phyloP scores from a whole-genome alignment of 2,888 invertebrate species.

The Prosapia bicincta region DNA sequence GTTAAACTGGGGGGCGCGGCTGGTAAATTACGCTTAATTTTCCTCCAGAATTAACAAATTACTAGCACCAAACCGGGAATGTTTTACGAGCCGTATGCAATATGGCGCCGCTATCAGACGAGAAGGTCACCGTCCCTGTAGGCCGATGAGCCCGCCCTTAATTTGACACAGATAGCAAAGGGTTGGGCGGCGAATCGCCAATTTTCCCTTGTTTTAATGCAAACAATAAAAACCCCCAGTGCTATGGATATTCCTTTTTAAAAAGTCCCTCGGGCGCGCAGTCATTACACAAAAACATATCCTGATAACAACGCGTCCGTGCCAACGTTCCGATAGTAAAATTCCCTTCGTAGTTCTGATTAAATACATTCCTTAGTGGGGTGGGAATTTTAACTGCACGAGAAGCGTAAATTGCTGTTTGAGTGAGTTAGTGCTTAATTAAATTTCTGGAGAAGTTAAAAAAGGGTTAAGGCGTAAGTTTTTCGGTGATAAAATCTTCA shows the following conservation, averaged over 20 bases:
- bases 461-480: neutral
- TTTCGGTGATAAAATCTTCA: neutral
- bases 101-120: neutral
- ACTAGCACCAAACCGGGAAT: neutral
- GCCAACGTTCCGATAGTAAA: neutral
- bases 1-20: too few species aligned
- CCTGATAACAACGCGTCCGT: neutral
- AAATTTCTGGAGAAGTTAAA: neutral
- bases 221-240: neutral
- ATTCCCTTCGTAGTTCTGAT: neutral
- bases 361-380: neutral
- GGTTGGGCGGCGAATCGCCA: neutral
- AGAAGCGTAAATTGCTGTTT: neutral
- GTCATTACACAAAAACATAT: neutral
- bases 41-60: neutral
- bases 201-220: neutral
- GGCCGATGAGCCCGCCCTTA: neutral
- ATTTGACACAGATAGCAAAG: neutral
- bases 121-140: neutral
- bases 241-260: neutral
- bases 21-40: neutral
- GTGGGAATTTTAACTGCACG: neutral
- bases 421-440: neutral
- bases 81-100: neutral
- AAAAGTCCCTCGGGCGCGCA: neutral